A percentile compares a stretch with the other conserved stretches of the same genome.
phyloP scores from a whole-genome alignment of 2,888 invertebrate species.

The Elegia similella region DNA sequence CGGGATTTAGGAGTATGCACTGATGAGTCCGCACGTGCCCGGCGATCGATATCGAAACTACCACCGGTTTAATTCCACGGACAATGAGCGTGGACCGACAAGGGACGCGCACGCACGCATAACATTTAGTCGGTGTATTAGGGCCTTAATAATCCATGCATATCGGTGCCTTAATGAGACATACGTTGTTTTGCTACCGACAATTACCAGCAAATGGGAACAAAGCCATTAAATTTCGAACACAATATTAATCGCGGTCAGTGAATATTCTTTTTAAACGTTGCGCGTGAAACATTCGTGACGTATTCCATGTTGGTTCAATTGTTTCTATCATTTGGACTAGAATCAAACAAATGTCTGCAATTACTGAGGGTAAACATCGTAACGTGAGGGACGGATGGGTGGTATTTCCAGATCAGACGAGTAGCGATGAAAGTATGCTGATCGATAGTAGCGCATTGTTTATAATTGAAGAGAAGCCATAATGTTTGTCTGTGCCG shows the following conservation, averaged over 20 bases:
- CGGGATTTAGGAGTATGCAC: slow-evolving; percentile 64
- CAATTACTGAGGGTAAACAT: slow-evolving; percentile 4
- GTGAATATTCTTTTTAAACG: neutral
- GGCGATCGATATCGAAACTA: slow-evolving; percentile 49
- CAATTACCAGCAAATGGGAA: neutral
- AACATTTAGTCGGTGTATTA: slow-evolving; percentile 9
- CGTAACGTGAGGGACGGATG: neutral
- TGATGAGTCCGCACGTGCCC: slow-evolving; percentile 59
- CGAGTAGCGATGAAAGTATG: slow-evolving; percentile 24
- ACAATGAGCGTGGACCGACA: slow-evolving; percentile 3
- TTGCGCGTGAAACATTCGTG: neutral
- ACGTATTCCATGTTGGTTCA: neutral
- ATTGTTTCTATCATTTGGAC: slow-evolving; percentile 2
- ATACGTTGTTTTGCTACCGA: slow-evolving; percentile 4
- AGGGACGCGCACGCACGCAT: slow-evolving; percentile 15
- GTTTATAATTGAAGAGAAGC: slow-evolving; percentile 60
- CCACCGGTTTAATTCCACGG: slow-evolving; percentile 25
- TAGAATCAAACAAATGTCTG: slow-evolving; percentile 7
- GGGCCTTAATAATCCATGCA: slow-evolving; percentile 13
- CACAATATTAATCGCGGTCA: neutral
- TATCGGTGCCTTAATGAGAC: slow-evolving; percentile 11
- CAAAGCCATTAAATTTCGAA: slow-evolving; percentile 3
- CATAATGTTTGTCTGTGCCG: slow-evolving; percentile 55
- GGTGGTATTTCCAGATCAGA: slow-evolving; percentile 11
- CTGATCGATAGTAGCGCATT: slow-evolving; percentile 53